Base-by-base conservation (phyloP, 1,140 invertebrate species). In the Leptinotarsa undecemlineata region DNA sequence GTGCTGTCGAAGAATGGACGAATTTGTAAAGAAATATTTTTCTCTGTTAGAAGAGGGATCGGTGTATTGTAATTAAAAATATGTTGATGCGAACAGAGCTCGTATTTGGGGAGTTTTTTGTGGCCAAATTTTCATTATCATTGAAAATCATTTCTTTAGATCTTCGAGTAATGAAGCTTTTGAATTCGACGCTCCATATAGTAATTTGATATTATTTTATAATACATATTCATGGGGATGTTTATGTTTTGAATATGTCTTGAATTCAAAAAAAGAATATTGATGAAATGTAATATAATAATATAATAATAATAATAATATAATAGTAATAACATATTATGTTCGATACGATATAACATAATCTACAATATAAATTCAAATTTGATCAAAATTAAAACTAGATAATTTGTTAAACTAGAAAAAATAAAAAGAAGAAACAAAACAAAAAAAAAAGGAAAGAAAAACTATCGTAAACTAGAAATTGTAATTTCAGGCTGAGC, bases 1-100 rank as follows among this genome's bases (percentile, higher is more conserved):
- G 47, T 72, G 61, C 14, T 63, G 2, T 33, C 11, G 62, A 72
- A 72, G 51, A 72, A 72, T 72, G 48, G 71, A 20, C 23, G 26
- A 42, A 20, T 72, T 72, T 47, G 71, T 61, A 64, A 72, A 64
- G 48, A 19, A 72, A 72, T 64, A 69, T 69, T 69, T 57, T 57
- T 57, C n/a, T 4, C n/a, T 5, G 51, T 57, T 57, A 19, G n/a
- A 57, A 17, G 51, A 57, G 51, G 51, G 51, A 57, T 57, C 51
- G 51, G 51, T 57, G 33, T 57, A 57, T 57, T 57, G 51, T 57
- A 57, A 57, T 57, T 57, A 68, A 68, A 68, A 68, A 68, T 68
- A 68, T 68, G 33, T 68, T 26, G 23, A 47, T 68, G 42, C 66
- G 15, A 68, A 68, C 66, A 68, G n/a, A 57, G 51, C 17, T 57